phyloP scores from a whole-genome alignment of 2,888 invertebrate genomes.

The Eupithecia tripunctaria region DNA sequence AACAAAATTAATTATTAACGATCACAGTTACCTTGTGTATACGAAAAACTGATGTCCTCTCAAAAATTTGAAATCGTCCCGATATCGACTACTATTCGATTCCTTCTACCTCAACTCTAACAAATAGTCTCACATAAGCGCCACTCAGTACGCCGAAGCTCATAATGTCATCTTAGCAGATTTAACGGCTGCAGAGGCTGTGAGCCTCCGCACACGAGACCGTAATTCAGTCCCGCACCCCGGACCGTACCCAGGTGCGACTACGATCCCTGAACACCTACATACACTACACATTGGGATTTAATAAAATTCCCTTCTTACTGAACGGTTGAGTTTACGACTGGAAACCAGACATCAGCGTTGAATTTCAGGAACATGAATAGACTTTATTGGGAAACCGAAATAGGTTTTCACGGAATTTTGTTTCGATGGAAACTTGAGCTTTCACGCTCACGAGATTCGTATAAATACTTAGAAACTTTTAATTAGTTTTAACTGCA shows the following conservation, averaged over 20 bases:
- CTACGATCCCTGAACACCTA: slow-evolving; percentile 66
- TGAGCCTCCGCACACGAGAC: slow-evolving; percentile 56
- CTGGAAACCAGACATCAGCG: slow-evolving; percentile 22
- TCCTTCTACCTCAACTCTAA: background rate
- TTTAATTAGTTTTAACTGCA: background rate
- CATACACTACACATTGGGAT: slow-evolving; percentile 70
- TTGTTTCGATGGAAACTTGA: background rate
- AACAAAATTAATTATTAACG: too few relatives aligned
- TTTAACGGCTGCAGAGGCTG: slow-evolving; percentile 56
- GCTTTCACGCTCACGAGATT: background rate
- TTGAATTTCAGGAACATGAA: slow-evolving; percentile 13
- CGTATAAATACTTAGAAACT: background rate
- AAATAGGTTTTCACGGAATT: background rate
- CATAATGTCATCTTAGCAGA: slow-evolving; percentile 43
- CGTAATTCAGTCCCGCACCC: slow-evolving; percentile 63
- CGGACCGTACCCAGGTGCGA: slow-evolving; percentile 63
- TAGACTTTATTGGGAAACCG: slow-evolving; percentile 6
- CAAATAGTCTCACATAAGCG: background rate
- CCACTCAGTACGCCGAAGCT: slow-evolving; percentile 16
- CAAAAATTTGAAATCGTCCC: too few relatives aligned
- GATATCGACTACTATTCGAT: background rate
- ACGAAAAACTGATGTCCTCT: too few relatives aligned
- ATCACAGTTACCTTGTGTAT: background rate
- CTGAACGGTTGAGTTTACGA: slow-evolving; percentile 38
- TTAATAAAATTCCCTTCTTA: slow-evolving; percentile 70